These are phyloP conservation scores for Oreochromis niloticus DNA, from an alignment of 2,113 vertebrate genomes.

Conservation along the genomic window DNA sequence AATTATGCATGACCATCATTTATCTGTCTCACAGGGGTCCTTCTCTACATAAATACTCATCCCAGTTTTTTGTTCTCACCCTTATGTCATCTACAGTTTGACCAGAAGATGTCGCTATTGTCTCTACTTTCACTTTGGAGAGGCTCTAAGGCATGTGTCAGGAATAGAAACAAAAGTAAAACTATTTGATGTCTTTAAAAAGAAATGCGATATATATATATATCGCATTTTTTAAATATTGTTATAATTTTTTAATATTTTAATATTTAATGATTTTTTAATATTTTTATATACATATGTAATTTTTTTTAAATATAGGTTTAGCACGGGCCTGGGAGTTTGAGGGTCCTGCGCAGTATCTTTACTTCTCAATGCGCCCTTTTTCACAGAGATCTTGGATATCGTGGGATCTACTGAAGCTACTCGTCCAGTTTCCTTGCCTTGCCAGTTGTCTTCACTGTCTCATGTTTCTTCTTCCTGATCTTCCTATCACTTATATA, in stretches of 20 bases:
- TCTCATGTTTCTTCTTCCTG: background rate
- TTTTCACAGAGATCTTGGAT: background rate
- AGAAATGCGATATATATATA: background rate
- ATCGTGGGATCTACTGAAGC: background rate
- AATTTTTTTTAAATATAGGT: background rate
- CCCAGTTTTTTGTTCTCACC: background rate
- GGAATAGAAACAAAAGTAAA: background rate
- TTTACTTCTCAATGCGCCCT: rapidly evolving
- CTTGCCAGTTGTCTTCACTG: background rate
- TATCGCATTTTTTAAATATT: no score
- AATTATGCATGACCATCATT: background rate
- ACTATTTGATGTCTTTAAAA: background rate
- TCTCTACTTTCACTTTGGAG: background rate
- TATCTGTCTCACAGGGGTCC: background rate
- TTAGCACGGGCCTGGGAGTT: background rate
- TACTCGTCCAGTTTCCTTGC: background rate
- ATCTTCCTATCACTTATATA: background rate
- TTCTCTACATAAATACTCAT: background rate
- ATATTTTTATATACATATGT: background rate
- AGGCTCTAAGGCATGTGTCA: background rate
- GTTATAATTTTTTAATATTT: no score
- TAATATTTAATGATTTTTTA: no score
- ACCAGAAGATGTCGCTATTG: conserved; percentile 13
- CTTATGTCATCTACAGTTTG: background rate
- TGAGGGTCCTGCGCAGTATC: background rate